Base-by-base conservation (phyloP, 2,113 vertebrate genomes). In the Callaeas wilsoni region DNA sequence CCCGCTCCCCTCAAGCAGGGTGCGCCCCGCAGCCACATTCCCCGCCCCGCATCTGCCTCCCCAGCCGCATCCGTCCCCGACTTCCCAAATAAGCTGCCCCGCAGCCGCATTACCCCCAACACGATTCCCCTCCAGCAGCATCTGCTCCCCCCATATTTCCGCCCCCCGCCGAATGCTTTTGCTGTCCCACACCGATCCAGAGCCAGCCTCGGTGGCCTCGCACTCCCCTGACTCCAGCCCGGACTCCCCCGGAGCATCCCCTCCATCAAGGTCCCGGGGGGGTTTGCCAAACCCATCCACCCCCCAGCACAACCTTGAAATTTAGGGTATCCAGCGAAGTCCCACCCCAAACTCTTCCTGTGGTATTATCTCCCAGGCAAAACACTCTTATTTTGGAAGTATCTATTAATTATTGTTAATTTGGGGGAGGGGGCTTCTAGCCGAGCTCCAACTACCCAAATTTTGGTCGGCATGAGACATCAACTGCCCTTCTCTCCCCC, bases 391-490 rank as follows among this genome's bases (percentile, higher is more conserved):
- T 19, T 87, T 67, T 20, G 21, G 59, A 47, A 71, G 15, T 6
- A 35, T 5, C 50, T 44, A 8, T 20, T 62, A 35, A 33, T 73
- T 68, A 21, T 32, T 49, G 30, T 16, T 75, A 42, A 75, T 70
- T 23, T 7, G 10, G 16, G 3, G 9, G 7, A 7, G 12, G 3
- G 9, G 5, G 12, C 9, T 52, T 42, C 20, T 71, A 50, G 23
- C 4, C 0, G 0, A 55, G 26, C 13, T 32, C 10, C 26, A 9
- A 22, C 8, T 5, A 10, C 5, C 8, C 55, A 15, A 16, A 27
- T 63, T 69, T 79, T n/a, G 10, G 16, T 35, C 15, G 0, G 0
- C 2, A 3, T n/a, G 44, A 32, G 56, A 6, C 8, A 21, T 25
- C 49, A 29, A 3, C 26, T 22, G 32, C 16, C 10, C 8, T 12